These are phyloP conservation scores for Nothoprocta perdicaria DNA, from an alignment of 2,113 vertebrate genomes.

Conservation along the genomic window DNA sequence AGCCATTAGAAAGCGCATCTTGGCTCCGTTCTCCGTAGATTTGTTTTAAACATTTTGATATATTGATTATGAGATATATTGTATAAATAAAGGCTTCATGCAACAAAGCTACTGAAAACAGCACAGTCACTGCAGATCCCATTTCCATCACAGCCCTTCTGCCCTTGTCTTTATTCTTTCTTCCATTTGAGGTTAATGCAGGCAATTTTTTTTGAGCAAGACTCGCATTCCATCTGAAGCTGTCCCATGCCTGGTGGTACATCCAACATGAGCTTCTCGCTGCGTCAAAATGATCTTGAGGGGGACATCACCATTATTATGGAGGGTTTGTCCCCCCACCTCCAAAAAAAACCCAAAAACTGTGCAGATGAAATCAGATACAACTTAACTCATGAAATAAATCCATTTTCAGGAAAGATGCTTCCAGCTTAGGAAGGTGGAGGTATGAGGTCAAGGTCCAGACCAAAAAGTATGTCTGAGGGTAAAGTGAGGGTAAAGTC, in stretches of 20 bases:
- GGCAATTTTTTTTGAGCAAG: background rate
- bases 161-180: background rate
- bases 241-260: background rate
- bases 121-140: background rate
- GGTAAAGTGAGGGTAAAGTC: too few relatives aligned
- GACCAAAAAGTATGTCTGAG: background rate
- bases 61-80: background rate
- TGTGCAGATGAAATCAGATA: background rate
- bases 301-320: fast-evolving
- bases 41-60: background rate
- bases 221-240: background rate
- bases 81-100: background rate
- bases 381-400: background rate
- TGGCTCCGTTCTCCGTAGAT: background rate
- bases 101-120: background rate
- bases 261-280: background rate
- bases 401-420: background rate
- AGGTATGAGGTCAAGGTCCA: background rate
- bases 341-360: too few relatives aligned
- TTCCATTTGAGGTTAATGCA: background rate
- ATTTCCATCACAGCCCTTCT: background rate
- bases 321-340: background rate
- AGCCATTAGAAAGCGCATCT: background rate
- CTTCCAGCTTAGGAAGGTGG: background rate
- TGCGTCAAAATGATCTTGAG: background rate